A percentile compares a stretch with the other conserved stretches of the same genome.
Conservation (phyloP, 2,113 vertebrate genomes). For the Empidonax traillii region DNA sequence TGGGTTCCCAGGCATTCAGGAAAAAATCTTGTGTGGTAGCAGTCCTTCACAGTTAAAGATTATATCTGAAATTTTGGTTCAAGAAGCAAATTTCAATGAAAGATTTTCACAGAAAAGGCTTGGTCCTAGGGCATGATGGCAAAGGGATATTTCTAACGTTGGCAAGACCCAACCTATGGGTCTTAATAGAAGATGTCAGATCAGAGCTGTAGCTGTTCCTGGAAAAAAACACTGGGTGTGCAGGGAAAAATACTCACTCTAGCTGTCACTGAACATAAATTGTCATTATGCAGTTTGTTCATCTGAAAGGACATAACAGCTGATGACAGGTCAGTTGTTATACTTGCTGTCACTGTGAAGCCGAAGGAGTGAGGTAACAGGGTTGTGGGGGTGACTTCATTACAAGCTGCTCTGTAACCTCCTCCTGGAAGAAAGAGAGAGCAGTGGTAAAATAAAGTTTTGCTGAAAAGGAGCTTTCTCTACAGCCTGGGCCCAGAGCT, state of each 20-base stretch:
- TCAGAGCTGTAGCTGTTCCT: neutral
- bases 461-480: conserved; percentile 21
- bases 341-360: neutral
- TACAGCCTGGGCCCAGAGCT: neutral
- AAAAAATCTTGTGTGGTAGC: neutral
- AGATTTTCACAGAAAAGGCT: neutral
- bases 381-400: neutral
- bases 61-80: neutral
- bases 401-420: neutral
- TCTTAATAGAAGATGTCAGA: neutral
- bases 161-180: neutral
- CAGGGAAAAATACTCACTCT: neutral
- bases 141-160: neutral
- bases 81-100: neutral
- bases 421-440: neutral
- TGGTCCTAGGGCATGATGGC: neutral
- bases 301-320: neutral
- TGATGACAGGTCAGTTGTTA: conserved; percentile 20
- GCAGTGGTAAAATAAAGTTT: neutral
- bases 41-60: neutral
- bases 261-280: neutral
- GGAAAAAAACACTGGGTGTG: neutral
- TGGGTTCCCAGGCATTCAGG: neutral
- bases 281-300: neutral
- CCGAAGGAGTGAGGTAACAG: neutral